These are phyloP conservation scores for Dipodomys stephensi DNA, from an alignment of 2,113 vertebrate genomes.

Conservation along the genomic window DNA sequence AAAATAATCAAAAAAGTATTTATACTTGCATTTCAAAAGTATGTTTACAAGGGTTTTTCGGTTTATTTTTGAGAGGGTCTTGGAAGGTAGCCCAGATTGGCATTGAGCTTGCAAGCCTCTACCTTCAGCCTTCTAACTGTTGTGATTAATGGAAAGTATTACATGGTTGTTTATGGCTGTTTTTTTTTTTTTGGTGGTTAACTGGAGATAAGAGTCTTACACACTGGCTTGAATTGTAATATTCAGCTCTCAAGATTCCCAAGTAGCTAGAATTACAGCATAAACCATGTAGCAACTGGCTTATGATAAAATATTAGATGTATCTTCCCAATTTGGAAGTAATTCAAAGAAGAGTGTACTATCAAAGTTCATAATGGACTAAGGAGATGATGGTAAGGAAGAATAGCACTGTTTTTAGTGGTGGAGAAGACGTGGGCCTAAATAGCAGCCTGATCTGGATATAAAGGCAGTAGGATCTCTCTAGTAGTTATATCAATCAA, in stretches of 20 bases:
- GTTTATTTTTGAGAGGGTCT: background rate
- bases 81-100: background rate
- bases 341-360: slow-evolving; percentile 22
- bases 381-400: slow-evolving; percentile 33
- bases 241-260: too few relatives aligned
- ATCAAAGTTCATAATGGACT: background rate
- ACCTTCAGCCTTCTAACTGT: background rate
- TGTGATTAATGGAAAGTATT: too few relatives aligned
- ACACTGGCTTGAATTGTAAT: too few relatives aligned
- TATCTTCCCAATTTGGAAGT: slow-evolving; percentile 9
- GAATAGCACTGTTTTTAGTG: background rate
- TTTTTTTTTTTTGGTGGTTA: too few relatives aligned
- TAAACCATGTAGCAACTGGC: background rate
- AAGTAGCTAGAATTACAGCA: background rate
- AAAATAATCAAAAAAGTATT: slow-evolving; percentile 37
- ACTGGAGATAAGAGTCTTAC: too few relatives aligned
- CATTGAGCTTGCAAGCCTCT: background rate
- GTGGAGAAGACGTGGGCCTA: background rate
- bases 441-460: slow-evolving; percentile 2
- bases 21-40: slow-evolving; percentile 20
- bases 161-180: too few relatives aligned
- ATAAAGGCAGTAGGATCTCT: background rate
- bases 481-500: background rate
- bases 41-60: background rate
- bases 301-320: background rate